Evolutionary conservation across 2,113 vertebrate species (phyloP), one percentile per base, ranked within the genome.

Genomic region (Callorhinus ursinus): DNA sequence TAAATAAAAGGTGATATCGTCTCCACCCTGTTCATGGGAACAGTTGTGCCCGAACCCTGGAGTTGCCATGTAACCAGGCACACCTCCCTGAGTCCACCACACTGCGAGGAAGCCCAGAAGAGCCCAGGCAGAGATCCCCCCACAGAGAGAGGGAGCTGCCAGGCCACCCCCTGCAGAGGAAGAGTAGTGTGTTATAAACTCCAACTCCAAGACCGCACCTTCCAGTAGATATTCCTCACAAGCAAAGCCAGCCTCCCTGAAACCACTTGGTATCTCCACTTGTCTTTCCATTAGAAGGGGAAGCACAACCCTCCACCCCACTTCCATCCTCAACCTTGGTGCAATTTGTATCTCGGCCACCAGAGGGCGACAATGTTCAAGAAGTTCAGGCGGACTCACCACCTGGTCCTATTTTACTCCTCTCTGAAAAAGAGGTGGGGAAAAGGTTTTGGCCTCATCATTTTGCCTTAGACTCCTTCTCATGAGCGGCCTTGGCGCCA

Each of bases 361-460:
- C 59, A 96, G 98, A 97, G 97, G 76, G 61, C 80, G 57, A 53
- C 88, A 88, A 13, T 67, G 96, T 19, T 19, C 79, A 39, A 21
- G 36, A 9, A 46, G 76, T 97, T 46, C 21, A 0, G 31, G 14
- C 0, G 2, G n/a, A 49, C 24, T 36, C 22, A 0, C 71, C 46
- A 13, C 63, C 33, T 28, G 77, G 24, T 42, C 69, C 31, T 11
- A 14, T 5, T 72, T 83, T 49, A 67, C 28, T 33, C 22, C n/a
- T 59, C 8, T 36, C 51, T 5, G 39, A 26, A n/a, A 57, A 42
- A 22, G 8, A 28, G 13, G 6, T 2, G 12, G 12, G 4, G n/a
- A 21, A 14, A n/a, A n/a, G 22, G 49, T 19, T 82, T 91, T 22
- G 57, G 7, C 69, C 92, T 83, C 42, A 7, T 49, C n/a, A 0